Conservation (phyloP, 1,140 invertebrate species). For the Babylonia areolata region DNA sequence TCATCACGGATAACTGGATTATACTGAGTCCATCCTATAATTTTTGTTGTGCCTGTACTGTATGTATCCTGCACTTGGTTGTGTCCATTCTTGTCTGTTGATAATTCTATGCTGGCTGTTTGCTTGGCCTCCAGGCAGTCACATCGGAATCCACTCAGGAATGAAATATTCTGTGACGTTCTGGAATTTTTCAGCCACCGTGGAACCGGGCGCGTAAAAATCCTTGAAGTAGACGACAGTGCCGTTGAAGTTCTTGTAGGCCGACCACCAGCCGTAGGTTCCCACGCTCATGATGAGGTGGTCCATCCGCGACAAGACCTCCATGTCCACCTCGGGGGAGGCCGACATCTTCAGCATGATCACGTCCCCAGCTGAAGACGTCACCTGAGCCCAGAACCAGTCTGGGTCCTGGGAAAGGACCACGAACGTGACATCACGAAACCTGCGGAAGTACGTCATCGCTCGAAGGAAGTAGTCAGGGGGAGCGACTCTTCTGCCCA, state of each 20-base stretch:
- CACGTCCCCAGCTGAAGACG: neutral
- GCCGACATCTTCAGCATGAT: slow-evolving; percentile 30
- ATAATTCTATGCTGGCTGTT: too few species aligned
- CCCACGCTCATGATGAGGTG: slow-evolving; percentile 67
- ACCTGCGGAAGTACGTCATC: slow-evolving; percentile 42
- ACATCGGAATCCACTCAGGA: too few species aligned
- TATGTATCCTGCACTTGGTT: too few species aligned
- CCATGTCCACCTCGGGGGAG: slow-evolving; percentile 57
- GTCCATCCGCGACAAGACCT: slow-evolving; percentile 55
- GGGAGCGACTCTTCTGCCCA: slow-evolving; percentile 16
- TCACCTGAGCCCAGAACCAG: slow-evolving; percentile 34
- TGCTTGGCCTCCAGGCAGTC: too few species aligned
- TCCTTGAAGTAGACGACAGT: slow-evolving; percentile 59
- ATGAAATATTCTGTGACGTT: too few species aligned
- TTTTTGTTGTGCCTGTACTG: too few species aligned
- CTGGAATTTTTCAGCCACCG: too few species aligned
- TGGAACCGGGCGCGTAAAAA: slow-evolving; percentile 18
- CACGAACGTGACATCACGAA: slow-evolving; percentile 31
- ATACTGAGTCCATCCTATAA: too few species aligned
- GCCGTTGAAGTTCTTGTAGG: slow-evolving; percentile 62
- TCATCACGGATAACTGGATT: too few species aligned
- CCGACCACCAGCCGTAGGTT: slow-evolving; percentile 69
- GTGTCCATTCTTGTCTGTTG: too few species aligned
- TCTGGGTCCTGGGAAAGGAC: slow-evolving; percentile 1
- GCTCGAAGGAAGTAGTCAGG: slow-evolving; percentile 31